phyloP scores from a whole-genome alignment of 2,113 vertebrate species.

The Ornithorhynchus anatinus region DNA sequence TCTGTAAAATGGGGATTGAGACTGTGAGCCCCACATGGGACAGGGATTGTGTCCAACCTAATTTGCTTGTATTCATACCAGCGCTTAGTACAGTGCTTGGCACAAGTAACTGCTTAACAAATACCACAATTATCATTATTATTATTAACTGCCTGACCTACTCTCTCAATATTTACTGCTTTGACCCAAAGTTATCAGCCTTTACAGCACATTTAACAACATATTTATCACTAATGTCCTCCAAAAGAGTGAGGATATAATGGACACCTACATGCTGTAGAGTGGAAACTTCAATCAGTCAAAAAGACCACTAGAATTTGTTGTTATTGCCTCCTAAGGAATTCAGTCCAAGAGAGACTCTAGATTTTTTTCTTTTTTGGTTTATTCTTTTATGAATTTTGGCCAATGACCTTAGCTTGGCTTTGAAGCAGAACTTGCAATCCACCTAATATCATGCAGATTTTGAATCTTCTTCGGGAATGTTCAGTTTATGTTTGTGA shows the following conservation, averaged over 20 bases:
- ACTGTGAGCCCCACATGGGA: no score
- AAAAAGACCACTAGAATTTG: neutral
- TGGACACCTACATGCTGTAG: neutral
- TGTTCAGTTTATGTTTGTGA: neutral
- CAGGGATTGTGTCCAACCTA: no score
- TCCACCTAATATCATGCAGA: neutral
- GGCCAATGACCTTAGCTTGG: neutral
- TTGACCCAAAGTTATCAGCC: neutral
- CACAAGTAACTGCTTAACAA: no score
- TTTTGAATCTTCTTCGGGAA: neutral
- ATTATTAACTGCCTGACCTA: no score
- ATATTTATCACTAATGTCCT: constrained; percentile 11
- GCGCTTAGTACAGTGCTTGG: no score
- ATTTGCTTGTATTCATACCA: no score
- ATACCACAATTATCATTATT: no score
- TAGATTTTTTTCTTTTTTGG: neutral
- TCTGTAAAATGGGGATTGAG: no score
- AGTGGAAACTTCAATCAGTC: neutral
- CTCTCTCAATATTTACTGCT: neutral
- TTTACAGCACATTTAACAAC: constrained; percentile 1
- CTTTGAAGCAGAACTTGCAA: neutral
- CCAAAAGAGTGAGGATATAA: constrained; percentile 23
- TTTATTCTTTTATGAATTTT: no score
- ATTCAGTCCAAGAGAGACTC: neutral
- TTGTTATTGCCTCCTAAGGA: neutral